Conservation (phyloP, 2,888 invertebrate genomes). For the Mesochorus sp. region DNA sequence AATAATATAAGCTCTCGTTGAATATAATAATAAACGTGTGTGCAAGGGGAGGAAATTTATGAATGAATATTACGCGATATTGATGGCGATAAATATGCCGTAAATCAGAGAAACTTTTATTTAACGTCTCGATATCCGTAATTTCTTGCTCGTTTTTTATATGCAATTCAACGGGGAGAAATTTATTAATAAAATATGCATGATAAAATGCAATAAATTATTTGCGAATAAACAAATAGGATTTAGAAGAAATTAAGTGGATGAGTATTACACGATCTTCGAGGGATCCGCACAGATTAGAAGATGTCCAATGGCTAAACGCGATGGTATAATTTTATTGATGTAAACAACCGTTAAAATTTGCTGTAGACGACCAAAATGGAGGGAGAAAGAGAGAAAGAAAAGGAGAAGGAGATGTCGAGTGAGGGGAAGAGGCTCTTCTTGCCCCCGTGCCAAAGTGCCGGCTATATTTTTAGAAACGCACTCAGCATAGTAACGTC, state of each 20-base stretch:
- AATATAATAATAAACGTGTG: slow-evolving; percentile 40
- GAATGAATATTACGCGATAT: slow-evolving; percentile 43
- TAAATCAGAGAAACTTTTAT: slow-evolving; percentile 23
- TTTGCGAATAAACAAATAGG: too few species aligned
- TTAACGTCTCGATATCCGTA: background rate
- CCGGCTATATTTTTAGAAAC: slow-evolving; percentile 78
- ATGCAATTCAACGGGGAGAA: background rate
- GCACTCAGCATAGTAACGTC: slow-evolving; percentile 75
- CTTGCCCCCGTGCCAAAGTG: slow-evolving; percentile 73
- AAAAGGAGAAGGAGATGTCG: slow-evolving; percentile 22
- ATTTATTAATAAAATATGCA: too few species aligned
- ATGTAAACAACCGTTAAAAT: slow-evolving; percentile 78
- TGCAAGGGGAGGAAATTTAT: slow-evolving; percentile 41
- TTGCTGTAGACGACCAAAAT: slow-evolving; percentile 65
- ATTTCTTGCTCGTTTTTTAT: background rate
- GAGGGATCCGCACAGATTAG: too few species aligned
- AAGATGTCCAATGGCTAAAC: slow-evolving; percentile 72
- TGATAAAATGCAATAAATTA: too few species aligned
- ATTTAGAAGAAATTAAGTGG: too few species aligned
- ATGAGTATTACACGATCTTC: too few species aligned
- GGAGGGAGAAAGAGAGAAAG: slow-evolving; percentile 24
- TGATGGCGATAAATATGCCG: background rate
- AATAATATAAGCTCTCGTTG: slow-evolving; percentile 2
- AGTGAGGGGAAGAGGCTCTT: slow-evolving; percentile 40
- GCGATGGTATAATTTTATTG: slow-evolving; percentile 76